phyloP scores from a whole-genome alignment of 2,888 invertebrate genomes.

The Apamea anceps region DNA sequence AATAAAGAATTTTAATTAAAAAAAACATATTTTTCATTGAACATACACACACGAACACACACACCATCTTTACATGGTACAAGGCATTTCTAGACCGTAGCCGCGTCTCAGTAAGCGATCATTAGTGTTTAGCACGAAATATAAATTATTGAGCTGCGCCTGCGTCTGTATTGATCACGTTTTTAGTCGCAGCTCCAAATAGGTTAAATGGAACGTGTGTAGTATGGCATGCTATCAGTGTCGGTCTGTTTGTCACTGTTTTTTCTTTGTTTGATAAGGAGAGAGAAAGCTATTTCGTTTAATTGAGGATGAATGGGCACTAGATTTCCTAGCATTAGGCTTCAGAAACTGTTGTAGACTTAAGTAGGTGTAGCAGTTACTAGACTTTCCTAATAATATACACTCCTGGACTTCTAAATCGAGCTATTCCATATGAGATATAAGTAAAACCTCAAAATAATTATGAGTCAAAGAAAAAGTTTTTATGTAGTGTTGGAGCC shows the following conservation, averaged over 20 bases:
- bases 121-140: constrained; percentile 49
- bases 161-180: constrained; percentile 29
- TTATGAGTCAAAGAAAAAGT: not conserved
- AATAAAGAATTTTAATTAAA: not conserved
- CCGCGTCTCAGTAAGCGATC: constrained; percentile 19
- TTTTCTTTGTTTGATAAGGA: not conserved
- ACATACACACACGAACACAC: constrained; percentile 1
- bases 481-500: not conserved
- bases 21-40: not conserved
- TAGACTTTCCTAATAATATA: not conserved
- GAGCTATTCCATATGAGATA: not conserved
- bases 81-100: constrained; percentile 20
- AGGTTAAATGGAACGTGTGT: constrained; percentile 1
- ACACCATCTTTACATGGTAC: not conserved
- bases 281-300: not conserved
- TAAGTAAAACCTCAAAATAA: not conserved
- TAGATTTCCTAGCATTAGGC: too few species aligned
- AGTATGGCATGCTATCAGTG: constrained; percentile 14
- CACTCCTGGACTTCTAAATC: not conserved
- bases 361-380: not conserved
- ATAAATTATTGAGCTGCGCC: constrained; percentile 42
- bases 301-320: not conserved
- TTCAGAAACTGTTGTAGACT: not conserved
- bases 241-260: constrained; percentile 4
- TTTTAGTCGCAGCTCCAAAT: constrained; percentile 15